Evolutionary conservation across 2,888 invertebrate genomes (phyloP).

Genomic region (Proisotoma minuta): DNA sequence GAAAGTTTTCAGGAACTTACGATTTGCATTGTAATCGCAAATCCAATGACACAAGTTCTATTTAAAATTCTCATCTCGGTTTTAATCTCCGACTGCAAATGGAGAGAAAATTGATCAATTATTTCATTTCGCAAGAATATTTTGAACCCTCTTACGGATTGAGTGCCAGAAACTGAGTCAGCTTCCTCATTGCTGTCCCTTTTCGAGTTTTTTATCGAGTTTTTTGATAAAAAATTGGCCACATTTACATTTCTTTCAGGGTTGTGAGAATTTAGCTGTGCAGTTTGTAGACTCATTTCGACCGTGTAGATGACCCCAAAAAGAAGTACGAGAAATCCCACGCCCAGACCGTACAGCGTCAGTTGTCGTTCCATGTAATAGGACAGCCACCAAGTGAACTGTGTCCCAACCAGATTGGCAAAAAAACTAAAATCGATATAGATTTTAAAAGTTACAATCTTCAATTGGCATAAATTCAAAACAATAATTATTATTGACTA

Average conservation of each 20-base stretch:
- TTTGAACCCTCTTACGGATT: not conserved
- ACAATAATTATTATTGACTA: too few relatives aligned
- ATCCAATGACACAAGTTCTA: not conserved
- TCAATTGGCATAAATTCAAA: too few relatives aligned
- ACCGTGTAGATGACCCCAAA: constrained; percentile 10
- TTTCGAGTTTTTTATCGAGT: not conserved
- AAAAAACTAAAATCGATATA: too few relatives aligned
- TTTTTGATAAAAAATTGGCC: not conserved
- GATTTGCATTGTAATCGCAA: constrained; percentile 11
- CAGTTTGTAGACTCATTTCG: constrained; percentile 7
- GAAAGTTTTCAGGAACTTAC: not conserved
- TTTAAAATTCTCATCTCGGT: not conserved
- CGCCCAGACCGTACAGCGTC: constrained; percentile 9
- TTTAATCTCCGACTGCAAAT: not conserved
- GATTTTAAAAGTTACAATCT: too few relatives aligned
- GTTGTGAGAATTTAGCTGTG: constrained; percentile 10
- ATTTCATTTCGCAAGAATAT: not conserved
- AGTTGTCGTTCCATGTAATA: constrained; percentile 6
- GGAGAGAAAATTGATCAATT: too few relatives aligned
- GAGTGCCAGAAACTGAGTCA: not conserved
- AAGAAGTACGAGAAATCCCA: constrained; percentile 6
- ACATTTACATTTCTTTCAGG: not conserved
- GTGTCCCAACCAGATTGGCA: not conserved
- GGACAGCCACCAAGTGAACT: constrained; percentile 11
- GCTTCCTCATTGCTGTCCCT: constrained; percentile 2